Conservation (phyloP, 2,888 invertebrate species). For the Empis stercorea region DNA sequence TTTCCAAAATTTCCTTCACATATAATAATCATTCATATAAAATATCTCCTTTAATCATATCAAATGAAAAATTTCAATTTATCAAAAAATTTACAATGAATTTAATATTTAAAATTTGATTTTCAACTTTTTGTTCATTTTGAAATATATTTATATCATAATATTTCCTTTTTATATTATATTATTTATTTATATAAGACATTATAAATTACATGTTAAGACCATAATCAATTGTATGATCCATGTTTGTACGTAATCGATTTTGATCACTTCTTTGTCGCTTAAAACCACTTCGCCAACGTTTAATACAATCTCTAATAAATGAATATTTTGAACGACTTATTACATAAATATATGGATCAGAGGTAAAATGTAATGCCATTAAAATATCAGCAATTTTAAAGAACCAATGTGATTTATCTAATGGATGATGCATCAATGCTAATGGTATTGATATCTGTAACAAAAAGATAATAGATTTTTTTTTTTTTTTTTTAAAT, state of each 20-base stretch:
- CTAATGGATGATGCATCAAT: slow-evolving; percentile 23
- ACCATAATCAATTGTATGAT: slow-evolving; percentile 7
- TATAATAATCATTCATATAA: no score
- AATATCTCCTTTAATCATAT: no score
- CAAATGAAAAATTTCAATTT: no score
- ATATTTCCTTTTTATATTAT: no score
- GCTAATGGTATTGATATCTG: slow-evolving; percentile 55
- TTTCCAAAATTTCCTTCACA: no score
- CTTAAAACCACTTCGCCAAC: slow-evolving; percentile 24
- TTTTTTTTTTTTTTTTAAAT: no score
- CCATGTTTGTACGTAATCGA: slow-evolving; percentile 29
- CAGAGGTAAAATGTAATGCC: slow-evolving; percentile 68
- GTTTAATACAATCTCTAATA: slow-evolving; percentile 27
- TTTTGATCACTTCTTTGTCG: slow-evolving; percentile 33
- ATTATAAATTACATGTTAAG: no score
- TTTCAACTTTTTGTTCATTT: no score
- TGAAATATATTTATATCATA: no score
- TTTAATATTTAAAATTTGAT: no score
- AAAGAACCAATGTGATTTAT: slow-evolving; percentile 31
- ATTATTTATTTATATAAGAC: no score
- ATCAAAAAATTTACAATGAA: no score
- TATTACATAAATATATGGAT: slow-evolving; percentile 72
- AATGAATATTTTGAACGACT: slow-evolving; percentile 43
- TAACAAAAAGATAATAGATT: slow-evolving; percentile 18
- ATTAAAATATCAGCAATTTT: slow-evolving; percentile 58